Conservation (phyloP, 2,888 invertebrate genomes). For the Eurois occulta region DNA sequence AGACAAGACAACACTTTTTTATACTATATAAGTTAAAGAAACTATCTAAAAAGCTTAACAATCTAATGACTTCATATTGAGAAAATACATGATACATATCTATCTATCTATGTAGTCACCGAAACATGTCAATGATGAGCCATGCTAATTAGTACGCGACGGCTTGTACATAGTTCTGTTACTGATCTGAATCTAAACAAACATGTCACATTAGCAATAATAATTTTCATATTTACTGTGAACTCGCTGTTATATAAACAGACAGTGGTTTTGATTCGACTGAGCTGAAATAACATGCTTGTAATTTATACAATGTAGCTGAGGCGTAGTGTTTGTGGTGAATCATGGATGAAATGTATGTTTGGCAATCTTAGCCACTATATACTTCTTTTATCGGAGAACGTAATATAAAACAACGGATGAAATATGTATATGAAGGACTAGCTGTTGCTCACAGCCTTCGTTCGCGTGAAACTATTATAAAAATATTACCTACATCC, state of each 20-base stretch:
- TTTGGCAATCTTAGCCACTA: neutral
- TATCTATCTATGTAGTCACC: neutral
- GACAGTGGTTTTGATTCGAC: conserved; percentile 5
- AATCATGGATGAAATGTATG: neutral
- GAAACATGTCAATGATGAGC: conserved; percentile 33
- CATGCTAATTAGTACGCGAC: conserved; percentile 45
- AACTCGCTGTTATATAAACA: conserved; percentile 12
- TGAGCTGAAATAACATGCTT: neutral
- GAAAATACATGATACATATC: neutral
- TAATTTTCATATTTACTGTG: conserved; percentile 34
- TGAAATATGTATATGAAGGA: too few species aligned
- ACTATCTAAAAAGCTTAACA: neutral
- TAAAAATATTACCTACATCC: too few species aligned
- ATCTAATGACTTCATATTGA: neutral
- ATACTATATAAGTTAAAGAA: too few species aligned
- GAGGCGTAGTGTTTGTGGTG: neutral
- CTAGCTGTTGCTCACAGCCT: too few species aligned
- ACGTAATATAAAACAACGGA: neutral
- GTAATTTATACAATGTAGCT: neutral
- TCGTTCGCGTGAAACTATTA: too few species aligned
- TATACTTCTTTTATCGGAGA: neutral
- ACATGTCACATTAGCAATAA: conserved; percentile 36
- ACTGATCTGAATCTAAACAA: conserved; percentile 19
- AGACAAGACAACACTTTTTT: neutral
- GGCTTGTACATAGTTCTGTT: conserved; percentile 31